These are phyloP conservation scores for Babylonia areolata DNA, from an alignment of 1,140 invertebrate genomes.

Conservation along the genomic window DNA sequence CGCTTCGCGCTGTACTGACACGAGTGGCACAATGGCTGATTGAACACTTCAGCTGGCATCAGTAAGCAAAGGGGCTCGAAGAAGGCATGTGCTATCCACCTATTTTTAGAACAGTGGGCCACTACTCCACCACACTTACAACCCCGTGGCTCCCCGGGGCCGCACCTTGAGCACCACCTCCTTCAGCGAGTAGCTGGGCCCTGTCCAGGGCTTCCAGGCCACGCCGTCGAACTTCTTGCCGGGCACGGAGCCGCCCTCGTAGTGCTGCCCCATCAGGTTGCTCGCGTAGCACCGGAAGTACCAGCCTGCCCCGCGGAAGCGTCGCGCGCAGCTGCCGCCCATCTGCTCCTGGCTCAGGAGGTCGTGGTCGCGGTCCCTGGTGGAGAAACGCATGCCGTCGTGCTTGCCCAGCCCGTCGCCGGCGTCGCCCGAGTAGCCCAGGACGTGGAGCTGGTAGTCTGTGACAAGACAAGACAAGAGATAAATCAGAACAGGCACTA, in stretches of 20 bases:
- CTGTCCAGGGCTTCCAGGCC: constrained; percentile 81
- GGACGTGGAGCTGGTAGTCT: constrained; percentile 32
- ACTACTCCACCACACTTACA: too few species aligned
- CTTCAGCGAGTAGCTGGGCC: constrained; percentile 77
- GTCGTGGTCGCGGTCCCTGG: constrained; percentile 80
- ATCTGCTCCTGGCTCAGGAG: constrained; percentile 69
- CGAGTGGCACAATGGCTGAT: too few species aligned
- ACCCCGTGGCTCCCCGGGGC: constrained; percentile 51
- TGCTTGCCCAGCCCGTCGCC: constrained; percentile 80
- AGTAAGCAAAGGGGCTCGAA: too few species aligned
- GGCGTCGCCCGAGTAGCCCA: constrained; percentile 47
- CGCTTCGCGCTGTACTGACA: too few species aligned
- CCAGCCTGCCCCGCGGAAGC: constrained; percentile 80
- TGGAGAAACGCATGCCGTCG: constrained; percentile 80
- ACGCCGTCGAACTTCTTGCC: constrained; percentile 77
- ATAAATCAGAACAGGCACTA: too few species aligned
- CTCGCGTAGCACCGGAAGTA: constrained; percentile 82
- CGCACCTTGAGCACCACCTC: constrained; percentile 77
- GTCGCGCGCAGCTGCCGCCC: constrained; percentile 69
- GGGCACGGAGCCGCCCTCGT: constrained; percentile 69
- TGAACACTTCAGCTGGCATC: too few species aligned
- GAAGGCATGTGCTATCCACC: too few species aligned
- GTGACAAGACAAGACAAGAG: too few species aligned
- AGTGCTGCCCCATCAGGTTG: constrained; percentile 81
- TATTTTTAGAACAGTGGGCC: too few species aligned